Evolutionary conservation across 2,888 invertebrate species (phyloP), one percentile per base, ranked within the genome.

Genomic region (Nebria salina): DNA sequence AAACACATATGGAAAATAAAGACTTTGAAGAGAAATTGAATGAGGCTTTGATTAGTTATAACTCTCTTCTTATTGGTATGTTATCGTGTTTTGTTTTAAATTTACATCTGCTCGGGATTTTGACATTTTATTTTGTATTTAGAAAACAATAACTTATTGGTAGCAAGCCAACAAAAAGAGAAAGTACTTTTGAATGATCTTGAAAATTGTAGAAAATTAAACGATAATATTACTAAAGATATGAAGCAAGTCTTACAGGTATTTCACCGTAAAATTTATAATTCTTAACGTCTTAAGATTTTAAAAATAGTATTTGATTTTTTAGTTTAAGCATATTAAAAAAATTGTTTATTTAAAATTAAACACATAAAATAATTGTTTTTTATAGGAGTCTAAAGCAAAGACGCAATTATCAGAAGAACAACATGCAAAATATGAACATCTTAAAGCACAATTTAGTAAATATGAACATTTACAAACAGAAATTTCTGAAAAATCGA

Each of bases 401-500:
- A 80, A 72, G 34, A 41, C 75, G 64, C 75, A 75, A 34, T 41
- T 75, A 26, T n/a, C 79, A 20, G 76, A 82, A 75, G 43, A 78
- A 42, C 64, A 34, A 25, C 26, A 77, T 20, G n/a, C n/a, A 54
- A 72, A 76, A 70, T 43, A 73, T n/a, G 72, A 72, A 1, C 65
- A 75, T 64, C 26, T 80, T 9, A 80, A 78, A 65, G 41, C 66
- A n/a, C 72, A 81, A 74, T n/a, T 70, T 42, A 65, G 76, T 34
- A 77, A 82, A 11, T 81, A 76, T 41, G 77, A 81, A 65, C 64
- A 64, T 9, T 5, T 75, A 65, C 54, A 75, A 74, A 25, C 54
- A 26, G 43, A 82, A 75, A 65, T 83, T 11, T 26, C 77, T 20
- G 83, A 82, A 42, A 82, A 76, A 75, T 26, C 76, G 15, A 77